phyloP scores from a whole-genome alignment of 2,113 vertebrate species.

The Cepphus grylle region DNA sequence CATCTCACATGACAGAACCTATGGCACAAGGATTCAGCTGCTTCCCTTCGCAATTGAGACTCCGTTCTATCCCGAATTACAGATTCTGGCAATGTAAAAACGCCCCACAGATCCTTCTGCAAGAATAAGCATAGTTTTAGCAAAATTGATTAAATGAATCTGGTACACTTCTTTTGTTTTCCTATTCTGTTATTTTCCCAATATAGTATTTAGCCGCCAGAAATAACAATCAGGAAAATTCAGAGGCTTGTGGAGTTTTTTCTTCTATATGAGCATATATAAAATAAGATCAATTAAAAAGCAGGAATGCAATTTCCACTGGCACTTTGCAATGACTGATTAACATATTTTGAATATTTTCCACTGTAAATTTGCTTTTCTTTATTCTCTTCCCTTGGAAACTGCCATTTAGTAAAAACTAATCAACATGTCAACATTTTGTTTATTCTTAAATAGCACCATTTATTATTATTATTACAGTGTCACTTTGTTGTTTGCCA shows the following conservation, averaged over 20 bases:
- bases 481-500: not conserved
- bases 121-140: not conserved
- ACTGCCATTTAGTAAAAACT: conserved; percentile 26
- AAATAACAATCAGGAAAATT: not conserved
- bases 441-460: conserved; percentile 20
- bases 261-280: not conserved
- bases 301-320: not conserved
- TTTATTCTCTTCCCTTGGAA: conserved; percentile 20
- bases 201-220: not conserved
- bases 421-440: conserved; percentile 46
- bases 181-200: not conserved
- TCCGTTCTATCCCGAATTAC: not conserved
- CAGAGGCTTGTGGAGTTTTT: not conserved
- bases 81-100: not conserved
- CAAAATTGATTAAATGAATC: not conserved
- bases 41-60: not conserved
- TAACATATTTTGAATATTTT: conserved; percentile 35
- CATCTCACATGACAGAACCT: not conserved
- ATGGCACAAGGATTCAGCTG: not conserved
- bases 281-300: conserved; percentile 53
- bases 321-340: not conserved
- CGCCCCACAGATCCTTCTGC: not conserved
- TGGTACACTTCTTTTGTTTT: not conserved
- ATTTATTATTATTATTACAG: not conserved
- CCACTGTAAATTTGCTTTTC: not conserved